Evolutionary conservation across 2,797 vertebrate genomes (phyloP).

Genomic region (Hydrophis major): DNA sequence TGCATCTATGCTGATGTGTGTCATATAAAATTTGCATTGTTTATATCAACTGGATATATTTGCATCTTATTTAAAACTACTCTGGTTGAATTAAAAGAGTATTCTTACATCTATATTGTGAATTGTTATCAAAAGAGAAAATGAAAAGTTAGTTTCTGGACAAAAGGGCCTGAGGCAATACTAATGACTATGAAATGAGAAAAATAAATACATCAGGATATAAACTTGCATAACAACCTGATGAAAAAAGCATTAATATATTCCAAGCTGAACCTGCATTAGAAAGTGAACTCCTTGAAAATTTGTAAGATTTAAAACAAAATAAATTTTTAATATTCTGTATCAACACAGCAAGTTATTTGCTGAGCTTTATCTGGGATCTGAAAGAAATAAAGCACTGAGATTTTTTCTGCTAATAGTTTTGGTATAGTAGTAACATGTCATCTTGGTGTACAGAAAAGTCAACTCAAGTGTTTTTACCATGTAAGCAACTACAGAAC

Average conservation of each 20-base stretch:
- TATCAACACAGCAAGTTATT: not conserved
- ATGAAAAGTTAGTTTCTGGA: slow-evolving; percentile 42
- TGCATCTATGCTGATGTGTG: not conserved
- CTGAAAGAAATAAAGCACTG: not conserved
- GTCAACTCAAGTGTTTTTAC: not conserved
- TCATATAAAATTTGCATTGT: not conserved
- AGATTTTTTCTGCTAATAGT: not conserved
- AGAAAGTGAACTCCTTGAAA: slow-evolving; percentile 27
- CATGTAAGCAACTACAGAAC: not conserved
- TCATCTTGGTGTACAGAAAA: not conserved
- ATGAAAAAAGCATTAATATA: not conserved
- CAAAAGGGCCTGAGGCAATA: slow-evolving; percentile 20
- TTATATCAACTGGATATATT: not conserved
- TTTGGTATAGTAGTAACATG: not conserved
- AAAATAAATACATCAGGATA: slow-evolving; percentile 2
- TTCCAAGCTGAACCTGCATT: not conserved
- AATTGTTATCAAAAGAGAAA: slow-evolving; percentile 47
- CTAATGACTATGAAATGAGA: slow-evolving; percentile 12
- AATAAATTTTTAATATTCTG: slow-evolving; percentile 14
- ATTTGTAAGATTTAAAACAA: slow-evolving; percentile 2
- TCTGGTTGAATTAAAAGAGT: slow-evolving; percentile 29
- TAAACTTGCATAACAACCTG: slow-evolving; percentile 29
- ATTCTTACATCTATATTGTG: slow-evolving; percentile 25
- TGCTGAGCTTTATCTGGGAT: not conserved
- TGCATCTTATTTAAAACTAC: slow-evolving; percentile 22